Evolutionary conservation across 2,797 vertebrate species (phyloP), one percentile per base, ranked within the genome.

Genomic region (Rhinella marina): DNA sequence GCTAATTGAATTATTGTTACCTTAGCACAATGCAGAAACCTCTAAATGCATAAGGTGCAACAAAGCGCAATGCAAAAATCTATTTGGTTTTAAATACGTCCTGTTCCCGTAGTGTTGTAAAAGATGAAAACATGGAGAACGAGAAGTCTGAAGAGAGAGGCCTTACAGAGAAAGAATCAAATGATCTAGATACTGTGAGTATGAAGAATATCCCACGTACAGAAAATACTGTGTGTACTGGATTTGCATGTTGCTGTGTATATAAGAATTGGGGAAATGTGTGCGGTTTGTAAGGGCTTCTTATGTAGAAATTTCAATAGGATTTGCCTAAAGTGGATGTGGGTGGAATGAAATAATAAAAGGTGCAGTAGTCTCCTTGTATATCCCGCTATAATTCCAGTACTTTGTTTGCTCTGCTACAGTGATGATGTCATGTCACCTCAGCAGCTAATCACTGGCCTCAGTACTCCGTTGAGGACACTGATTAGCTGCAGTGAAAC

Each of bases 91-190:
- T 21, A 75, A n/a, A 25, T 77, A 25, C 3, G 50, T 81, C 10
- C 48, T 66, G 21, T 54, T 77, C 12, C 75, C 52, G 2, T 92
- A 99, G 98, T 84, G 93, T 92, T 29, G 81, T 95, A 90, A 98
- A 95, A 92, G 98, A 98, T 83, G 98, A 98, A 70, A 92, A 94
- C 61, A 94, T 94, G 6, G 97, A 99, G 90, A 97, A 97, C 0
- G 97, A 99, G 23, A 98, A 95, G 87, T 94, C 89, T 78, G 94
- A 95, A 66, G 96, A 96, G 91, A 95, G 96, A 91, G 95, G 96
- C 66, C 75, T 91, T 90, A 90, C 90, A 0, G 97, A 98, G 92
- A 94, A 93, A 92, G 94, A 93, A 90, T 95, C 84, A 72, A 95
- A 96, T 85, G 97, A 97, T 13, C 81, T 95, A 19, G 97, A 98